Percentiles rank a stretch among this genome's conserved stretches.
These are phyloP conservation scores for Cataglyphis rosenhaueri DNA, from an alignment of 2,888 invertebrate species.

Conservation along the genomic window DNA sequence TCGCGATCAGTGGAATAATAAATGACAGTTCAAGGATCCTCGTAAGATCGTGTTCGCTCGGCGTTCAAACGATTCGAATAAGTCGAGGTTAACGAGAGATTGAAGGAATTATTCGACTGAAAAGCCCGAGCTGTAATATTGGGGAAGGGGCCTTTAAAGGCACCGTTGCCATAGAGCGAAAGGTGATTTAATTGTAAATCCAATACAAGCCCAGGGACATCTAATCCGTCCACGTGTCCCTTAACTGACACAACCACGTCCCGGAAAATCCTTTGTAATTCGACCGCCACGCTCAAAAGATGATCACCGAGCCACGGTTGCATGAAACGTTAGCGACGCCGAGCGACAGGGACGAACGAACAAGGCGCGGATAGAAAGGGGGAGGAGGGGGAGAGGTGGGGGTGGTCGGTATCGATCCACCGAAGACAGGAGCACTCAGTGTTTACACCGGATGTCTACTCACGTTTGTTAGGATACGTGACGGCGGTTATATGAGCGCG, in stretches of 20 bases:
- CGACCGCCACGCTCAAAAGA: constrained; percentile 43
- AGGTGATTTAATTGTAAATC: constrained; percentile 33
- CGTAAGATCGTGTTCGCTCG: background rate
- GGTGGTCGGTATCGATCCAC: constrained; percentile 35
- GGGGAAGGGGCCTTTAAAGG: constrained; percentile 10
- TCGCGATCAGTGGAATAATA: too few relatives aligned
- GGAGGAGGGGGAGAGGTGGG: background rate
- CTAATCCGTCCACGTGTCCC: constrained; percentile 39
- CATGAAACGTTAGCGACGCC: constrained; percentile 39
- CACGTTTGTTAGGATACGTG: constrained; percentile 49
- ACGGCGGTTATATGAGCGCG: constrained; percentile 39
- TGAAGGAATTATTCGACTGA: background rate
- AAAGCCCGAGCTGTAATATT: background rate
- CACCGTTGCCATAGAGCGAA: background rate
- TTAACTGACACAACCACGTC: constrained; percentile 42
- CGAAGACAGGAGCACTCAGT: constrained; percentile 33
- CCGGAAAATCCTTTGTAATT: constrained; percentile 55
- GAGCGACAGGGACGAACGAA: constrained; percentile 4
- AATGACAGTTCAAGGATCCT: background rate
- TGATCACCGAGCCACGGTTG: constrained; percentile 44
- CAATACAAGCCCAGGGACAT: constrained; percentile 35
- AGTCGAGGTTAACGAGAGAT: constrained; percentile 8
- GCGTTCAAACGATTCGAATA: background rate
- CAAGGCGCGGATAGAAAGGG: background rate
- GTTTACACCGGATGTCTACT: constrained; percentile 47